A percentile compares a stretch with the other conserved stretches of the same genome.
phyloP scores from a whole-genome alignment of 2,113 vertebrate species.

The Scomber japonicus region DNA sequence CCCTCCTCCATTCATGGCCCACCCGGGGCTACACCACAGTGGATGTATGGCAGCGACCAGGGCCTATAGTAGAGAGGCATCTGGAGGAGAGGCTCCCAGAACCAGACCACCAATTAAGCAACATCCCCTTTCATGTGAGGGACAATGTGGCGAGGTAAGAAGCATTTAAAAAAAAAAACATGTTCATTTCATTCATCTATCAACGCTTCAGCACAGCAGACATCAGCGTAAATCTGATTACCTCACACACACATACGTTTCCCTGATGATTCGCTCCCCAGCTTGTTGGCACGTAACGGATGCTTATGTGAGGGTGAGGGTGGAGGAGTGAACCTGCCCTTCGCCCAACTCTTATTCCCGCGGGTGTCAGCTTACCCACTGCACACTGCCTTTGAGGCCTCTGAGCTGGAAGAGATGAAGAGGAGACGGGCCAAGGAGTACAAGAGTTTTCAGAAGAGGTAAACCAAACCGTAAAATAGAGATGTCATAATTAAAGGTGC shows the following conservation, averaged over 20 bases:
- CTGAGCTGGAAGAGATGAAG: constrained; percentile 84
- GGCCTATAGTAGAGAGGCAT: constrained; percentile 59
- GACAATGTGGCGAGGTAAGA: constrained; percentile 76
- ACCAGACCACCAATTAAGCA: constrained; percentile 57
- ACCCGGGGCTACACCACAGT: constrained; percentile 62
- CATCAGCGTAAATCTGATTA: neutral
- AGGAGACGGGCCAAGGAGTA: constrained; percentile 86
- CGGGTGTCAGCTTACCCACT: constrained; percentile 84
- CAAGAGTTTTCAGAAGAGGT: constrained; percentile 87
- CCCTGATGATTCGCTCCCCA: constrained; percentile 53
- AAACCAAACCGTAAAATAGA: neutral
- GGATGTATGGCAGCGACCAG: constrained; percentile 76
- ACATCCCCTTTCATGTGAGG: constrained; percentile 79
- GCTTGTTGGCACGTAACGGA: constrained; percentile 87
- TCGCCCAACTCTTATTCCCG: constrained; percentile 84
- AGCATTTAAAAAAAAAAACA: neutral
- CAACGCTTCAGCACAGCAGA: neutral
- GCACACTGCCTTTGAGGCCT: constrained; percentile 82
- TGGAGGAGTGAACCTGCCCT: constrained; percentile 84
- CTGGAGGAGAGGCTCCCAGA: constrained; percentile 74
- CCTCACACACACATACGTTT: neutral
- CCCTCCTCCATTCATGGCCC: constrained; percentile 78
- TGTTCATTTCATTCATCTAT: neutral
- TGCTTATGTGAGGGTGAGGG: constrained; percentile 88
- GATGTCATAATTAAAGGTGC: neutral